phyloP scores from a whole-genome alignment of 2,113 vertebrate species.

The Fulica atra region DNA sequence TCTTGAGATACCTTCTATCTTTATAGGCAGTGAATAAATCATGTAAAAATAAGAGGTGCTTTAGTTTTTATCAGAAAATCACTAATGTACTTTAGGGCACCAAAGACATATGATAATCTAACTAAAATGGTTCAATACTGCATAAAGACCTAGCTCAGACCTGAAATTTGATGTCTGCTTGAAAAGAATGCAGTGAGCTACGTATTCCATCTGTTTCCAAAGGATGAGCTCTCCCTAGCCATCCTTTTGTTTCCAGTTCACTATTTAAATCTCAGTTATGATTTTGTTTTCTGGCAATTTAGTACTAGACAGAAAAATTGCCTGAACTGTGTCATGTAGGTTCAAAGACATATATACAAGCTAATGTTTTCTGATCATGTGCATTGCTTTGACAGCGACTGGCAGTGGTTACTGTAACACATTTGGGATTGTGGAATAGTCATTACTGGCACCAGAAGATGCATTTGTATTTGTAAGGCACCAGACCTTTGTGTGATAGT shows the following conservation, averaged over 20 bases:
- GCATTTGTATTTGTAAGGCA: slow-evolving; percentile 36
- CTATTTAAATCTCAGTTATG: background rate
- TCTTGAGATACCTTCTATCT: background rate
- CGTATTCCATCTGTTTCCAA: background rate
- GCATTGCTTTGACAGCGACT: slow-evolving; percentile 6
- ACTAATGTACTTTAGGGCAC: background rate
- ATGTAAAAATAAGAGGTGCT: background rate
- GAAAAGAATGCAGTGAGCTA: background rate
- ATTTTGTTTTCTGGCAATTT: background rate
- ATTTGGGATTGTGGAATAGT: slow-evolving; percentile 39
- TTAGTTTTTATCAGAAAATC: background rate
- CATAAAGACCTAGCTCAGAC: background rate
- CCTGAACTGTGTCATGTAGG: background rate
- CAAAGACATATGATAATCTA: background rate
- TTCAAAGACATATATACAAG: background rate
- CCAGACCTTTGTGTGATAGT: background rate
- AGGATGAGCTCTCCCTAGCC: background rate
- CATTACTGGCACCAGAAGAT: slow-evolving; percentile 49
- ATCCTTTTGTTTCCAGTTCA: background rate
- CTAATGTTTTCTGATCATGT: background rate
- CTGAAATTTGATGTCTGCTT: background rate
- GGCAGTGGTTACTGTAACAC: background rate
- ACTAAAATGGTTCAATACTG: background rate
- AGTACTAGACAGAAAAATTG: background rate
- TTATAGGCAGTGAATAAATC: background rate